Conservation (phyloP, 2,797 vertebrate genomes). For the Hephaestus fuliginosus region DNA sequence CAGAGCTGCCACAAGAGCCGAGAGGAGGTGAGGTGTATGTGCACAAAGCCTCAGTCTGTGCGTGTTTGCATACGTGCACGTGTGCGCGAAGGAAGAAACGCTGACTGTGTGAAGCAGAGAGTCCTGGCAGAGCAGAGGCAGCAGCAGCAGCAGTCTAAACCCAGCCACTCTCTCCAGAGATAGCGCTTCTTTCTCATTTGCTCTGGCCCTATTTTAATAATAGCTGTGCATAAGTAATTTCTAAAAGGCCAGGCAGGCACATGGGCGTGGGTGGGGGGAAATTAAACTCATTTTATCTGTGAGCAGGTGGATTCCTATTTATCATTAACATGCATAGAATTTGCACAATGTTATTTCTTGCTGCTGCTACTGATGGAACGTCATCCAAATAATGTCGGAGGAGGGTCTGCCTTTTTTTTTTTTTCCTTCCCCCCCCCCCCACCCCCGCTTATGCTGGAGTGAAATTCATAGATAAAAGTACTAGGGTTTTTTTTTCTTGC, state of each 20-base stretch:
- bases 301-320: conserved; percentile 99
- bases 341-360: conserved; percentile 99
- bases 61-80: conserved; percentile 23
- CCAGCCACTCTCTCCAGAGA: conserved; percentile 93
- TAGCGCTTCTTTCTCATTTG: conserved; percentile 99
- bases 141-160: conserved; percentile 90
- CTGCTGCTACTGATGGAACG: conserved; percentile 97
- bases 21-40: conserved; percentile 53
- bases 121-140: conserved; percentile 86
- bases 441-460: conserved; percentile 93
- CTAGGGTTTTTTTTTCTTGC: conserved; percentile 86
- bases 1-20: conserved; percentile 93
- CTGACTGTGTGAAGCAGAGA: conserved; percentile 95
- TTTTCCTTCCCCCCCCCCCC: conserved; percentile 85
- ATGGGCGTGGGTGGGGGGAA: conserved; percentile 88
- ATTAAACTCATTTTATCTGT: conserved; percentile 99
- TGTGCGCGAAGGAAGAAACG: conserved; percentile 87
- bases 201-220: conserved; percentile 99
- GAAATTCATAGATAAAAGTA: conserved; percentile 99
- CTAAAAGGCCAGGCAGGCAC: conserved; percentile 99
- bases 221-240: conserved; percentile 99
- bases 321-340: conserved; percentile 99
- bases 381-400: conserved; percentile 99
- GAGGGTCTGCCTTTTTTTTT: conserved; percentile 72
- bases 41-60: conserved; percentile 3